phyloP scores from a whole-genome alignment of 2,797 vertebrate genomes.

The Mareca penelope region DNA sequence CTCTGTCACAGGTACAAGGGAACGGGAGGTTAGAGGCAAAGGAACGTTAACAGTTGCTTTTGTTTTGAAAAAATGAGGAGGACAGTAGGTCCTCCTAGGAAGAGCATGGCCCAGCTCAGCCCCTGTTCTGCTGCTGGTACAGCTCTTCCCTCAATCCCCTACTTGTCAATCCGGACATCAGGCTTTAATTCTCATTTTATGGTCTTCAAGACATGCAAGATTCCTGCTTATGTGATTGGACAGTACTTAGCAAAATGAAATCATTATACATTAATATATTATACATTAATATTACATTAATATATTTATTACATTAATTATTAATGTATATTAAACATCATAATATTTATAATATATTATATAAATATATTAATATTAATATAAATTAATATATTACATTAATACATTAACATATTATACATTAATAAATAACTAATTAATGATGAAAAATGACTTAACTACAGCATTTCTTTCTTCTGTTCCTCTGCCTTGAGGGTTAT shows the following conservation, averaged over 20 bases:
- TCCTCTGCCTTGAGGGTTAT: neutral
- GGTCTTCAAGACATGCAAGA: neutral
- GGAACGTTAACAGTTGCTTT: neutral
- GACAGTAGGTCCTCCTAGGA: neutral
- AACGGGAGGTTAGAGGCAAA: neutral
- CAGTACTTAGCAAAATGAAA: neutral
- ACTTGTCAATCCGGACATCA: fast-evolving
- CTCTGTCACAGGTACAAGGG: neutral
- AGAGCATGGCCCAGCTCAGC: neutral
- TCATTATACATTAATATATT: neutral
- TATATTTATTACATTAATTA: too few relatives aligned
- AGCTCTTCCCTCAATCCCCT: neutral
- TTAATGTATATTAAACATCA: too few relatives aligned
- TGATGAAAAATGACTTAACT: neutral
- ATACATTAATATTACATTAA: too few relatives aligned
- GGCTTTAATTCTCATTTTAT: neutral
- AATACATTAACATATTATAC: neutral
- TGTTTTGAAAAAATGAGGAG: neutral
- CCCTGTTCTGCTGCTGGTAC: neutral
- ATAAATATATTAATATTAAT: too few relatives aligned
- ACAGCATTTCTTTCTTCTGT: neutral
- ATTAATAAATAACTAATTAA: slow-evolving; percentile 8
- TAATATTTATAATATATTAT: too few relatives aligned
- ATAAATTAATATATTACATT: too few relatives aligned
- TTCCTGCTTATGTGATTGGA: neutral